Conservation (phyloP, 1,140 invertebrate species). For the Drosophila subobscura region DNA sequence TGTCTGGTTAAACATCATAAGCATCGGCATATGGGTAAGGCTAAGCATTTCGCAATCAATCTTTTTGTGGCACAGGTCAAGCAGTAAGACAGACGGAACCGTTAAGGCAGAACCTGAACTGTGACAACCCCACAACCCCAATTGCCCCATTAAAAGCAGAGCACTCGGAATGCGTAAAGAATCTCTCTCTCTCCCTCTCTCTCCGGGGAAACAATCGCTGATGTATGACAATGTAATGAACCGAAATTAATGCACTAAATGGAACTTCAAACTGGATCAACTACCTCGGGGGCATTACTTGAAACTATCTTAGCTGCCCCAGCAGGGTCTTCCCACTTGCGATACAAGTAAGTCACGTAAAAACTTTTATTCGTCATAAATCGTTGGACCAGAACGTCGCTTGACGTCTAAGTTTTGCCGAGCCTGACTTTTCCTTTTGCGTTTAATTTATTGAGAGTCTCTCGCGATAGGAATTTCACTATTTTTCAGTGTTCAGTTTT, state of each 20-base stretch:
- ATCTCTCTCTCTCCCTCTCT: too few species aligned
- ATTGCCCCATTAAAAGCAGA: too few species aligned
- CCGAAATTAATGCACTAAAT: conserved; percentile 73
- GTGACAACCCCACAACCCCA: conserved; percentile 62
- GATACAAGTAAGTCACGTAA: conserved; percentile 64
- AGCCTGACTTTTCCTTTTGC: conserved; percentile 46
- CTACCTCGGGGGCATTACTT: neutral
- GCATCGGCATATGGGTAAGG: conserved; percentile 21
- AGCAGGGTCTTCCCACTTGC: neutral
- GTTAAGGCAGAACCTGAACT: conserved; percentile 55
- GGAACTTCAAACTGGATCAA: conserved; percentile 67
- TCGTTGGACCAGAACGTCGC: conserved; percentile 75
- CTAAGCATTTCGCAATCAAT: conserved; percentile 70
- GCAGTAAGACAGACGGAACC: conserved; percentile 24
- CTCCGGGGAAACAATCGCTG: conserved; percentile 39
- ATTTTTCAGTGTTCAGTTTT: conserved; percentile 60
- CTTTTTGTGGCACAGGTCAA: conserved; percentile 68
- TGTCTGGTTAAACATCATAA: conserved; percentile 70
- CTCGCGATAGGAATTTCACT: conserved; percentile 66
- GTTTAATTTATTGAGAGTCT: conserved; percentile 46
- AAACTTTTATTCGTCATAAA: conserved; percentile 75
- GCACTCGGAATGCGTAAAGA: too few species aligned
- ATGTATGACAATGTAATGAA: conserved; percentile 78
- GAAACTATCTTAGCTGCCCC: conserved; percentile 13
- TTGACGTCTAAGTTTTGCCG: conserved; percentile 53